These are phyloP conservation scores for Gorsachius goisagi DNA, from an alignment of 2,113 vertebrate genomes.

Conservation along the genomic window DNA sequence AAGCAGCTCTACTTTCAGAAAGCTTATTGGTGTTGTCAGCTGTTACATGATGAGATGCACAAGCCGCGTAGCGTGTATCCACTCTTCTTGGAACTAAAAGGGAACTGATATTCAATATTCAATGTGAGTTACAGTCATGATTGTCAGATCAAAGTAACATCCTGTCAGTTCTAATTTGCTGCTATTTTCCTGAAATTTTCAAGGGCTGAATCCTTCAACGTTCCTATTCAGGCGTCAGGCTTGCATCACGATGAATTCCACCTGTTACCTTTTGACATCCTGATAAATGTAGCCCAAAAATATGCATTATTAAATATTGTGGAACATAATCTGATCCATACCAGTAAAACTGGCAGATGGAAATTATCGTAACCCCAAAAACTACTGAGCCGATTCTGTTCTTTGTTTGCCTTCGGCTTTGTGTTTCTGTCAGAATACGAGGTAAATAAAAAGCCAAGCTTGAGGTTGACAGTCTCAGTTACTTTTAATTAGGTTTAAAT, in stretches of 20 bases:
- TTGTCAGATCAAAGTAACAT: constrained; percentile 16
- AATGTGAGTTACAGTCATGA: background rate
- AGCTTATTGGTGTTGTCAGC: background rate
- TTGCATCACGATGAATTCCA: background rate
- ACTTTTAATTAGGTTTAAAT: background rate
- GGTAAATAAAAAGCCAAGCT: background rate
- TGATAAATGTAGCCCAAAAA: background rate
- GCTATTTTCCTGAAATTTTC: background rate
- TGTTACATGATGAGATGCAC: background rate
- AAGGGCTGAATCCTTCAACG: background rate
- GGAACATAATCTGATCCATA: background rate
- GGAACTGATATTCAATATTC: background rate
- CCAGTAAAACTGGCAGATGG: background rate
- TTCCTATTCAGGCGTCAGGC: background rate
- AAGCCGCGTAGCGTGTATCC: background rate
- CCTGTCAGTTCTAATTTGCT: background rate
- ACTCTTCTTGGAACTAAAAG: background rate
- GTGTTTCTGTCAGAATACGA: background rate
- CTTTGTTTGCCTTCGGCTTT: background rate
- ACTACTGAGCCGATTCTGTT: background rate
- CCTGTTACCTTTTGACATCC: background rate
- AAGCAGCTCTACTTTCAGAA: background rate
- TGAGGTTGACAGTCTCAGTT: background rate
- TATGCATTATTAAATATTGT: background rate
- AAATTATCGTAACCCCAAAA: background rate